Evolutionary conservation across 2,888 invertebrate species (phyloP).

Genomic region (Tridacna crocea): DNA sequence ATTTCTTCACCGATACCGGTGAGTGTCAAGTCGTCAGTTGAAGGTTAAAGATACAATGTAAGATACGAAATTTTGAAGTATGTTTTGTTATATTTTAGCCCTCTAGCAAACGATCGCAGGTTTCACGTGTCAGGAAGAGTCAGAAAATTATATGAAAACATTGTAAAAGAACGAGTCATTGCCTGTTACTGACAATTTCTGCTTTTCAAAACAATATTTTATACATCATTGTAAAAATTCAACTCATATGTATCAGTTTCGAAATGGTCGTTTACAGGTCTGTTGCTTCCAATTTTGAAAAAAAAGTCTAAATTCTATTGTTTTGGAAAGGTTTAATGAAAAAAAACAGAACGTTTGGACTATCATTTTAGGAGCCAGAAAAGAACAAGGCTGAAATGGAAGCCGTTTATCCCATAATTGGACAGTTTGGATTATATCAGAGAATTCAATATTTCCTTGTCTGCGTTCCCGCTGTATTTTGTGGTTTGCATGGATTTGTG

Average conservation of each 20-base stretch:
- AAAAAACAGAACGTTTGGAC: neutral
- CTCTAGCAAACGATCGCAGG: too few relatives aligned
- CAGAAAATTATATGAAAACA: neutral
- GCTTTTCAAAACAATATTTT: neutral
- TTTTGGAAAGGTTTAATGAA: neutral
- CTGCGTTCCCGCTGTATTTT: constrained; percentile 45
- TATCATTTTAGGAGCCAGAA: neutral
- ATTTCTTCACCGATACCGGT: too few relatives aligned
- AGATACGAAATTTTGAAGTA: too few relatives aligned
- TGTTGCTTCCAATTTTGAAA: neutral
- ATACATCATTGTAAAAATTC: neutral
- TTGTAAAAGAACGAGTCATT: neutral
- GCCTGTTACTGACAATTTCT: neutral
- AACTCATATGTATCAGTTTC: too few relatives aligned
- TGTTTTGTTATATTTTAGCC: too few relatives aligned
- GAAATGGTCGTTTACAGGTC: too few relatives aligned
- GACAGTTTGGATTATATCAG: constrained; percentile 60
- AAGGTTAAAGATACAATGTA: too few relatives aligned
- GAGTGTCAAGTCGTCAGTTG: too few relatives aligned
- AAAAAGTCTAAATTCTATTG: neutral
- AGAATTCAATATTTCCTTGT: constrained; percentile 55
- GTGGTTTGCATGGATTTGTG: constrained; percentile 49
- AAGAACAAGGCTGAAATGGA: neutral
- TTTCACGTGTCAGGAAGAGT: neutral
- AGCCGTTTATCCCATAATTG: constrained; percentile 15